These are phyloP conservation scores for Melopsittacus undulatus DNA, from an alignment of 2,797 vertebrate species.

Conservation along the genomic window DNA sequence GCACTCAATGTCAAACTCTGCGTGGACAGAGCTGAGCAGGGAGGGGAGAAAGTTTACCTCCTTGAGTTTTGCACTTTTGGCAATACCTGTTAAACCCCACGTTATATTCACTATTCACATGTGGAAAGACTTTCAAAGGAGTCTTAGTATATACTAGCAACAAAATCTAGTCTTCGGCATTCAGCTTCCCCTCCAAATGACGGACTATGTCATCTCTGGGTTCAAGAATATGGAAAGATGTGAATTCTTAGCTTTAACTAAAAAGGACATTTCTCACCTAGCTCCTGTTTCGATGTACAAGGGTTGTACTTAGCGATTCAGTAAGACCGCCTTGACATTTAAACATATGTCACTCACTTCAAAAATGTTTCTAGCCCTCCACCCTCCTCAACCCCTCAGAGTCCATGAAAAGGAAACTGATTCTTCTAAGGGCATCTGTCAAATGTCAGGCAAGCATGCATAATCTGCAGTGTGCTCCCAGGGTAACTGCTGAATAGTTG, in stretches of 20 bases:
- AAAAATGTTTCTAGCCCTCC: conserved; percentile 52
- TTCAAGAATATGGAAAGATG: conserved; percentile 18
- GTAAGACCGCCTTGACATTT: conserved; percentile 49
- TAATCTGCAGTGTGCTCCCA: conserved; percentile 46
- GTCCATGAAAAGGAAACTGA: conserved; percentile 26
- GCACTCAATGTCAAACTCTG: neutral
- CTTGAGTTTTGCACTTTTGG: neutral
- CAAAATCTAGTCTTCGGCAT: conserved; percentile 55
- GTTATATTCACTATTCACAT: neutral
- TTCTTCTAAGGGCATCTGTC: conserved; percentile 56
- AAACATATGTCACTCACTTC: conserved; percentile 46
- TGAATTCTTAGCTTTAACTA: conserved; percentile 10
- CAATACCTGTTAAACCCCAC: neutral
- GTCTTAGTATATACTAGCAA: neutral
- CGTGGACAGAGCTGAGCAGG: neutral
- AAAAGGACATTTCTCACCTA: conserved; percentile 6
- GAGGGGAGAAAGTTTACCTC: neutral
- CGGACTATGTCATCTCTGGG: conserved; percentile 17
- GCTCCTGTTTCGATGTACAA: neutral
- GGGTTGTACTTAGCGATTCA: conserved; percentile 39
- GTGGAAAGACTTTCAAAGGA: conserved; percentile 3
- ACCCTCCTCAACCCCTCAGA: conserved; percentile 24
- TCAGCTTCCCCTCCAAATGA: conserved; percentile 11
- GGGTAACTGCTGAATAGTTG: conserved; percentile 40
- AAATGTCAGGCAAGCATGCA: conserved; percentile 65